Evolutionary conservation across 2,113 vertebrate genomes (phyloP), one percentile per base, ranked within the genome.

Genomic region (Dinomys branickii): DNA sequence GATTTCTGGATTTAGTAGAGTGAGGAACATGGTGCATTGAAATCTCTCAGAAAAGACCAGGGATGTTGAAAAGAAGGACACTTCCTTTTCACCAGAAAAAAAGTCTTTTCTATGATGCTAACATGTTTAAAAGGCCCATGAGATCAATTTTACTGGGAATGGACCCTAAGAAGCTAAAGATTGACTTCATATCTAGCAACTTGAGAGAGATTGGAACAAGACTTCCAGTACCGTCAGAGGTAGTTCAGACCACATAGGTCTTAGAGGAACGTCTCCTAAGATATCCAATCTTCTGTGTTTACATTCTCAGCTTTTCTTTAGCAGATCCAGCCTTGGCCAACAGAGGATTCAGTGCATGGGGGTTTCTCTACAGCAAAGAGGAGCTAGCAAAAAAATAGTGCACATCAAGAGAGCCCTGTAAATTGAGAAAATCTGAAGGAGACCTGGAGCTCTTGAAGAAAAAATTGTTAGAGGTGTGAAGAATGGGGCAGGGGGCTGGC

Each of bases 241-340:
- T 3, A 3, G 26, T 7, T 50, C 4, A 0, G 12, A 19, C 11
- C 16, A 11, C 58, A 28, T 2, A 30, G 3, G 12, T n/a, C 28
- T 13, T 4, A 1, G 50, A 33, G 50, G 3, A 14, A 7, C 28
- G 2, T 17, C 24, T 10, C 33, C 54, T 44, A 30, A 1, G 22
- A 38, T 3, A 3, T 52, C 16, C 7, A 35, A 7, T 10, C 30
- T 56, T 10, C 0, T 44, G 7, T 7, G 26, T 22, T 30, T 47
- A 22, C 7, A 0, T 8, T 38, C n/a, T 56, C 2, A 4, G 52
- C 35, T 0, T 30, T 30, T 1, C 3, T 0, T 3, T 0, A 12
- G 41, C 1, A 16, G 35, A 58, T 20, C 58, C 35, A 54, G 35
- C n/a, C 24, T 26, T 13, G 0, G 3, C 20, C 47, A 26, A 1